Conservation (phyloP, 1,140 invertebrate species). For the Drosophila sp. region DNA sequence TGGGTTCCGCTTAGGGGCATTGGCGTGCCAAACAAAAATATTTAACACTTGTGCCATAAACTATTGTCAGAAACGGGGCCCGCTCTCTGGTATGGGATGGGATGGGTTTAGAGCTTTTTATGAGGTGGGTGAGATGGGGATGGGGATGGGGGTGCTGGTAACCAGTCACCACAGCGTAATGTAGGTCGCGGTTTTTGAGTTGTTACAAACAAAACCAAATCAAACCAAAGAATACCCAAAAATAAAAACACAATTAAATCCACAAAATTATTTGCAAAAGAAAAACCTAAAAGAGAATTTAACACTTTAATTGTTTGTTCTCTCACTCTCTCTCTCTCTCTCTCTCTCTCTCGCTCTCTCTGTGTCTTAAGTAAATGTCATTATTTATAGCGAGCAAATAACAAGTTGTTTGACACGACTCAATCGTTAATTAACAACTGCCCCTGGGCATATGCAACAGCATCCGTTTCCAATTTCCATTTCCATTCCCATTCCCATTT, state of each 20-base stretch:
- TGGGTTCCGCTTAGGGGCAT: constrained; percentile 44
- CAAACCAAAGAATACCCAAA: constrained; percentile 29
- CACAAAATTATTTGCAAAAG: constrained; percentile 57
- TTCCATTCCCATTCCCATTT: background rate
- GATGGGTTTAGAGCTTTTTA: constrained; percentile 3
- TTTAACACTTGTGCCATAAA: constrained; percentile 80
- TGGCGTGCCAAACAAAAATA: constrained; percentile 80
- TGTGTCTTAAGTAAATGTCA: constrained; percentile 47
- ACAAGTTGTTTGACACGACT: constrained; percentile 2
- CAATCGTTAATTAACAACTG: constrained; percentile 12
- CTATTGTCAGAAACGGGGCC: constrained; percentile 60
- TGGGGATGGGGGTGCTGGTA: background rate
- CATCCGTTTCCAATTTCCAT: background rate
- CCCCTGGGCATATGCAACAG: constrained; percentile 4
- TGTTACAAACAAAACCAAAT: constrained; percentile 11
- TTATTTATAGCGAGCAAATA: constrained; percentile 45
- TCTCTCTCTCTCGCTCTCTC: no score
- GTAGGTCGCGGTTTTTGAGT: constrained; percentile 63
- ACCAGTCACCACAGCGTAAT: constrained; percentile 47
- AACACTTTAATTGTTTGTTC: constrained; percentile 48
- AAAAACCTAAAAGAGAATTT: constrained; percentile 15
- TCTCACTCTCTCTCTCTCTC: no score
- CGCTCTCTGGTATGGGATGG: constrained; percentile 16
- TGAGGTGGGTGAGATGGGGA: background rate
- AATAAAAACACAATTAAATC: constrained; percentile 37